phyloP scores from a whole-genome alignment of 2,797 vertebrate species.

The Arremon aurantiirostris region DNA sequence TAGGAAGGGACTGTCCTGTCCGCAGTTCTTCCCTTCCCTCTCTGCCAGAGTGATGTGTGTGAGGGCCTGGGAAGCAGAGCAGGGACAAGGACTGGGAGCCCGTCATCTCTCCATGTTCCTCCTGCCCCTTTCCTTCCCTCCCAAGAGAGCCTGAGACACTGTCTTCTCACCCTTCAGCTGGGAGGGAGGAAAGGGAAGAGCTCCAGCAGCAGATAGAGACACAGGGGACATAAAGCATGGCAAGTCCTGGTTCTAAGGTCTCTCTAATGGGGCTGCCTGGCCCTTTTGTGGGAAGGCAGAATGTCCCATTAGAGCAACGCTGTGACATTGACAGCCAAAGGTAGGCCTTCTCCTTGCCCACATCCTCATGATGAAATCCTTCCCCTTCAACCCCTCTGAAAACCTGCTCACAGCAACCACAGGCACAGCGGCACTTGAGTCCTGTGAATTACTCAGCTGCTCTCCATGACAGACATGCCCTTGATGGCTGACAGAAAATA shows the following conservation, averaged over 20 bases:
- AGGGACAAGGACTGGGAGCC: accelerated
- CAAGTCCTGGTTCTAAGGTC: neutral
- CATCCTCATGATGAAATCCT: neutral
- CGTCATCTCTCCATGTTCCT: accelerated
- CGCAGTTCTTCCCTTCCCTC: neutral
- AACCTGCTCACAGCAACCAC: accelerated
- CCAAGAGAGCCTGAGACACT: neutral
- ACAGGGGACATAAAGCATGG: neutral
- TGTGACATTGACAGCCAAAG: accelerated
- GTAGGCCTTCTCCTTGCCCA: neutral
- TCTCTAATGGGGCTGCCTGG: neutral
- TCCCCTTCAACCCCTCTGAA: neutral
- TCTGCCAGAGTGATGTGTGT: neutral
- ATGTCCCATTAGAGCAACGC: neutral
- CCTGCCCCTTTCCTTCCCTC: neutral
- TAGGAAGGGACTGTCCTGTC: neutral
- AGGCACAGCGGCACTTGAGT: neutral
- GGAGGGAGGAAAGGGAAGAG: neutral
- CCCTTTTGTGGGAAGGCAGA: neutral
- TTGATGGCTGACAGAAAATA: neutral
- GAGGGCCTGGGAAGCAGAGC: neutral
- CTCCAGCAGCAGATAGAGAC: neutral
- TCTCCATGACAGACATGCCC: neutral
- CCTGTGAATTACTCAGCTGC: neutral
- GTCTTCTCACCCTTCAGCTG: neutral